phyloP scores from a whole-genome alignment of 2,113 vertebrate genomes.

The Eonycteris spelaea region DNA sequence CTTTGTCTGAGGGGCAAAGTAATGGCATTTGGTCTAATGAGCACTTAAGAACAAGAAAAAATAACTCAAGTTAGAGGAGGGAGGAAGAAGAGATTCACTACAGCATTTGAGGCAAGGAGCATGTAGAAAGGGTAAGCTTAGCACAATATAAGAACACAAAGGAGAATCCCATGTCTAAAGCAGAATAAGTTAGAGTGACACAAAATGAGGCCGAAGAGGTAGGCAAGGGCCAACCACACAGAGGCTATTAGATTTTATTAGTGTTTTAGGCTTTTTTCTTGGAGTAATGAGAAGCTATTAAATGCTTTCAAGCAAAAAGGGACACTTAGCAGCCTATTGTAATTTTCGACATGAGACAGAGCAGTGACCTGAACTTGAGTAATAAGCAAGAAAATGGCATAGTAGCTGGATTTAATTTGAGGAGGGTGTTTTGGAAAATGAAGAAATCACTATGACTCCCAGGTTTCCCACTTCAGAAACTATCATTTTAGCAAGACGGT shows the following conservation, averaged over 20 bases:
- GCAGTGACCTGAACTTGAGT: not conserved
- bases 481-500: not conserved
- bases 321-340: not conserved
- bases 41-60: not conserved
- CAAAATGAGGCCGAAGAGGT: not conserved
- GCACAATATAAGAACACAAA: not conserved
- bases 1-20: not conserved
- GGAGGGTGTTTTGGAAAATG: not conserved
- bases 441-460: not conserved
- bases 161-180: not conserved
- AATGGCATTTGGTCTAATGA: not conserved
- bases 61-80: not conserved
- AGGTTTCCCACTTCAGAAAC: not conserved
- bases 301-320: not conserved
- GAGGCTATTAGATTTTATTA: not conserved
- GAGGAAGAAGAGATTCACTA: not conserved
- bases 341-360: not conserved
- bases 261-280: not conserved
- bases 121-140: not conserved
- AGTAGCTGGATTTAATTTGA: not conserved
- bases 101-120: not conserved
- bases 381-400: not conserved
- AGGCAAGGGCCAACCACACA: not conserved
- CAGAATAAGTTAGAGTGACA: not conserved
- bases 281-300: not conserved